Base-by-base conservation (phyloP, 2,113 vertebrate genomes). In the Calypte anna region DNA sequence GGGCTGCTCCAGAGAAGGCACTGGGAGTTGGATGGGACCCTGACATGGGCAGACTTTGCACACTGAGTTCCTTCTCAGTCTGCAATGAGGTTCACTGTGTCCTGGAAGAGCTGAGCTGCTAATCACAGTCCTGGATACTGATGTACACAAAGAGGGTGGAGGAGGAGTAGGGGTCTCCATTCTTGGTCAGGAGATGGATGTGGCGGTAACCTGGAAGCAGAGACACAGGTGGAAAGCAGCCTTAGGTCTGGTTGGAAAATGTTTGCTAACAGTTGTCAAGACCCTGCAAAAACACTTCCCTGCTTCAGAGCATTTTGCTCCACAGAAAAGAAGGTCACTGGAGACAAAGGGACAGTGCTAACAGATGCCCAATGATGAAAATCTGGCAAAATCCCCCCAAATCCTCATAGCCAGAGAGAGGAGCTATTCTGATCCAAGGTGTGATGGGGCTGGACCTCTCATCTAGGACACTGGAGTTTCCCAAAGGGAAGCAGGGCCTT, bases 131-230 rank as follows among this genome's bases (percentile, higher is more conserved):
- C 46, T 97, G 14, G 69, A 98, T 94, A 87, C 94, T 97, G 88
- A 99, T 28, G 72, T 98, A 98, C 78, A 99, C 98, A 84, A 99
- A 99, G 17, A 99, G 96, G 17, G 98, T 98, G 22, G 99, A 98
- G 7, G 99, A 99, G 23, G 98, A 95, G 78, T 99, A 97, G 2
- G 97, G 94, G 85, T 98, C 98, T 31, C 99, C 99, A 0, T 97
- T 98, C 98, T 98, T 99, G 46, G 98, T 98, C 80, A 99, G 96
- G 58, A 99, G 98, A 15, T 99, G 99, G 68, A 99, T 95, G 27
- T 99, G 99, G 44, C 99, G 99, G 94, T 99, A 99, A 48, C 99
- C 99, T 99, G 93, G 57, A 73, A 86, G 94, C 88, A 63, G 30
- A 82, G 25, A 44, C 48, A 68, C 68, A 86, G 91, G 63, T 50